These are phyloP conservation scores for Pseudorhombus dupliciocellatus DNA, from an alignment of 2,113 vertebrate species.

Conservation along the genomic window DNA sequence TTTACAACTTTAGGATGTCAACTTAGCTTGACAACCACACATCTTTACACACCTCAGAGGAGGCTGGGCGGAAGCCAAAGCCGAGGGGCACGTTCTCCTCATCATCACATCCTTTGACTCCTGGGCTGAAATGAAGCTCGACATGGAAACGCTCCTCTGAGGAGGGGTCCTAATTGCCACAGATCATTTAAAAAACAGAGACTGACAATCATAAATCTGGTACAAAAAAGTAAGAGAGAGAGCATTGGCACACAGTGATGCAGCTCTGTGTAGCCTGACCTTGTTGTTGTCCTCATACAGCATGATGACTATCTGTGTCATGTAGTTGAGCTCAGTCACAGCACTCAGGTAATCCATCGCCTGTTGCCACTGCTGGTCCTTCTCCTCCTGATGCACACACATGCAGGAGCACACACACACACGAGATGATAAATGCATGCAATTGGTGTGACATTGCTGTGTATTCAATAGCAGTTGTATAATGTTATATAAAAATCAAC, in stretches of 20 bases:
- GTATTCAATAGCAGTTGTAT: background rate
- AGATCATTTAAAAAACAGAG: background rate
- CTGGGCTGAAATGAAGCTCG: constrained; percentile 97
- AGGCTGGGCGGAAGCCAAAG: constrained; percentile 94
- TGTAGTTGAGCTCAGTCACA: constrained; percentile 98
- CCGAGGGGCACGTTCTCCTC: constrained; percentile 91
- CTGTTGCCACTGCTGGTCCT: constrained; percentile 96
- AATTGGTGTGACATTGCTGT: background rate
- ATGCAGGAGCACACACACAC: constrained; percentile 12
- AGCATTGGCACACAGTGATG: background rate
- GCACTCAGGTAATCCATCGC: constrained; percentile 97
- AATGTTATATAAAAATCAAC: background rate
- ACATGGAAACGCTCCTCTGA: constrained; percentile 98
- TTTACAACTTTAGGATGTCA: no score
- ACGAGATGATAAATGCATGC: background rate
- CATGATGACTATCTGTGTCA: constrained; percentile 99
- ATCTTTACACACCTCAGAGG: constrained; percentile 85
- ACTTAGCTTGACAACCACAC: background rate
- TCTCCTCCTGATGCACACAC: constrained; percentile 84
- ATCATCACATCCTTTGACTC: constrained; percentile 93
- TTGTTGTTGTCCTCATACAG: constrained; percentile 98
- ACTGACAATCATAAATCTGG: background rate
- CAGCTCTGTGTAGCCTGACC: constrained; percentile 70
- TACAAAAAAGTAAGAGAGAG: background rate
- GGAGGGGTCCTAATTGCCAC: constrained; percentile 85